These are phyloP conservation scores for Heliocidaris tuberculata DNA, from an alignment of 35 echinoderm and acorn worm species.

Conservation along the genomic window DNA sequence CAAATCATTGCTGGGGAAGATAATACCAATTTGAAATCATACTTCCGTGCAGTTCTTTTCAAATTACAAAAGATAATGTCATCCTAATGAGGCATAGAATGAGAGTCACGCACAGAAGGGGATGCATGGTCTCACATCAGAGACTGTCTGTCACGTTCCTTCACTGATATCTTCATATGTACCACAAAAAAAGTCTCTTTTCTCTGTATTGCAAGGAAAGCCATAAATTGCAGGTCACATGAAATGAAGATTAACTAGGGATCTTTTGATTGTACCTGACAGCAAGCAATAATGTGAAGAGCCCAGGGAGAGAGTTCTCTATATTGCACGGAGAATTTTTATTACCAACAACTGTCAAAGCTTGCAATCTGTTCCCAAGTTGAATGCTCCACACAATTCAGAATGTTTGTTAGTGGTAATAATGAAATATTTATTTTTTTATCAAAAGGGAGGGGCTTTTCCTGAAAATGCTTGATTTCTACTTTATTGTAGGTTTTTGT, in stretches of 20 bases:
- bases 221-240: constrained; percentile 10
- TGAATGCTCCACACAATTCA: background rate
- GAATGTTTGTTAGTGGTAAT: background rate
- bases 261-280: constrained; percentile 11
- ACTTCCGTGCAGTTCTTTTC: constrained; percentile 18
- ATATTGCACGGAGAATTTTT: background rate
- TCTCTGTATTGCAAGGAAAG: background rate
- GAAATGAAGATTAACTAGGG: background rate
- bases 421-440: background rate
- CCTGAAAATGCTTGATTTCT: background rate
- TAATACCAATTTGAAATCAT: constrained; percentile 19
- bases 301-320: background rate
- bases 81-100: background rate
- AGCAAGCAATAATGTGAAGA: background rate
- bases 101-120: background rate
- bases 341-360: constrained; percentile 11
- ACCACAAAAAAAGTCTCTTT: background rate
- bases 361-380: background rate
- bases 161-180: background rate
- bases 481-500: background rate
- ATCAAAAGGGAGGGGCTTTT: background rate
- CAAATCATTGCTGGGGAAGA: background rate
- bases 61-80: background rate
- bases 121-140: background rate
- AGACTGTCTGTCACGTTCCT: background rate